Base-by-base conservation (phyloP, 2,797 vertebrate genomes). In the Sardinella longiceps region DNA sequence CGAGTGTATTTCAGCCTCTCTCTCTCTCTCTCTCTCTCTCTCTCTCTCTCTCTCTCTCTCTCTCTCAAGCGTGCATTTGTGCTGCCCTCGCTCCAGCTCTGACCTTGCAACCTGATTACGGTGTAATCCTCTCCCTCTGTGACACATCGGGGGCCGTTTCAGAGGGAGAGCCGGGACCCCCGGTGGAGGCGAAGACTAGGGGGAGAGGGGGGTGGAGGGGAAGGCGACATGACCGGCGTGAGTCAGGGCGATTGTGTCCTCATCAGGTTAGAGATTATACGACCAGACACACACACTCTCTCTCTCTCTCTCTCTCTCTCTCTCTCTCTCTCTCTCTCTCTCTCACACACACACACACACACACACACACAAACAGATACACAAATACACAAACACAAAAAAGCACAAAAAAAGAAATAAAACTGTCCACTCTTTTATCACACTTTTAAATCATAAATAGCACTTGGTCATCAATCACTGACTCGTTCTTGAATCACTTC, bases 91-190 rank as follows among this genome's bases (percentile, higher is more conserved):
- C 84, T 84, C 81, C 86, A 81, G 33, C 83, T 88, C 80, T 89
- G 87, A 90, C 88, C 88, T 89, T 88, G 87, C 89, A 88, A 87
- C 87, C 87, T 89, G 86, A 88, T 89, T 88, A 90, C 81, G 18
- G 87, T 88, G 88, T 88, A 89, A 88, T 89, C 85, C 88, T 82
- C 86, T 89, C 87, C 84, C 85, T 85, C 74, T 86, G 84, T 89
- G 91, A 91, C 89, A 84, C 87, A 90, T 92, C 89, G 89, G 88
- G 83, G 81, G 91, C 89, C 90, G 90, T 91, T 92, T 92, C 93
- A 87, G 89, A 87, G 89, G 86, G 93, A 91, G 90, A 92, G 87
- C 80, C 91, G 87, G 91, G 90, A 87, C 89, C 90, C 88, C 88
- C 84, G 89, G 91, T 91, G 88, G 87, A 90, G 92, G 88, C 51